Base-by-base conservation (phyloP, 2,797 vertebrate genomes). In the Rhinoraja longicauda region DNA sequence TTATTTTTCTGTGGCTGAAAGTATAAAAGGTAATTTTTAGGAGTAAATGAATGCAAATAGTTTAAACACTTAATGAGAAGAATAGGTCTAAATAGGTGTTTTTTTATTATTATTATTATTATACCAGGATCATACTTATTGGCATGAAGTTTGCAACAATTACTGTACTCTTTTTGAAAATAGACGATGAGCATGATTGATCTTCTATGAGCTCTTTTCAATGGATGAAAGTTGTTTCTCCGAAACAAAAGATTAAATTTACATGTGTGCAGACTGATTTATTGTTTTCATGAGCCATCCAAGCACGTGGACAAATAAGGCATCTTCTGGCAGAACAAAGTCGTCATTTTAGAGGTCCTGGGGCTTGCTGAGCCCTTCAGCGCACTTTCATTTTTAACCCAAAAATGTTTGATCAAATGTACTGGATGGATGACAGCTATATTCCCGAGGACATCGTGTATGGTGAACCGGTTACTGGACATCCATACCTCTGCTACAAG, bases 1-100 rank as follows among this genome's bases (percentile, higher is more conserved):
- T 92, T 72, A 53, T 5, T 92, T 75, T 92, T 88, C 84, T 67
- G 19, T 88, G 21, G 59, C 64, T 15, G n/a, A 88, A 88, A 15
- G 15, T 84, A 10, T 26, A 29, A 57, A 57, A 45, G 13, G 29
- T 21, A 13, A 32, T 62, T 8, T 64, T 88, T 67, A 53, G 45
- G 45, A 5, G 45, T 53, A 53, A 21, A 57, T 29, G 9, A 67
- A 19, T 36, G 32, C 1, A 19, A 78, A 39, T 88, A 64, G 36
- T 88, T 67, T 1, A 67, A 88, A 64, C 32, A 67, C 19, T 1
- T 53, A 21, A 24, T 70, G 32, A 21, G 39, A 92, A 57, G 29
- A 21, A 72, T n/a, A 19, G 70, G 21, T 53, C 70, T 53, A 53
- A 53, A 29, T 12, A 53, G 12, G 67, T 29, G 7, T 90, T 5